Conservation (phyloP, 2,888 invertebrate species). For the Diarsia dahlii region DNA sequence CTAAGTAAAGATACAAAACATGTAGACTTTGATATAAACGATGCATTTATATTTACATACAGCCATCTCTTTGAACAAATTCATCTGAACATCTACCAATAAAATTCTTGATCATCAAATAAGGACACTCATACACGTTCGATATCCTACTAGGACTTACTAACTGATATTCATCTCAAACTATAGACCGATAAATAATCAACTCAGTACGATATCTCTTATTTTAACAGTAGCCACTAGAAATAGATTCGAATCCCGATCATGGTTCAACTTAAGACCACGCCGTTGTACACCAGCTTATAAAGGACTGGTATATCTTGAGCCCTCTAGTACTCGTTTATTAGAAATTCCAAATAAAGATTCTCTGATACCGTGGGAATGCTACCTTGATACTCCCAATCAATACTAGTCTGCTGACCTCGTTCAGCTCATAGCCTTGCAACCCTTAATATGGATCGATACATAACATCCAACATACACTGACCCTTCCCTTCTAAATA, state of each 20-base stretch:
- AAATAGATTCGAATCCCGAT: constrained; percentile 49
- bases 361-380: constrained; percentile 70
- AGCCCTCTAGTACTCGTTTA: constrained; percentile 50
- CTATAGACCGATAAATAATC: constrained; percentile 32
- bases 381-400: constrained; percentile 67
- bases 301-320: constrained; percentile 37
- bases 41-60: not conserved
- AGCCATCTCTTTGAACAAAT: not conserved
- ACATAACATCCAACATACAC: constrained; percentile 61
- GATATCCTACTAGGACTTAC: not conserved
- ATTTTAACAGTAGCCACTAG: constrained; percentile 17
- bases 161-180: not conserved
- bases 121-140: not conserved
- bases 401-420: constrained; percentile 58
- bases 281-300: constrained; percentile 46
- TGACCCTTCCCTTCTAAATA: constrained; percentile 61
- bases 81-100: not conserved
- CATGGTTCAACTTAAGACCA: constrained; percentile 41
- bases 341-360: constrained; percentile 69
- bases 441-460: constrained; percentile 76
- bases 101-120: not conserved
- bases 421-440: constrained; percentile 74
- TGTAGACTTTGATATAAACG: not conserved
- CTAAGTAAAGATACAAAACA: not conserved
- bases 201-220: constrained; percentile 1